phyloP scores from a whole-genome alignment of 2,888 invertebrate genomes.

The Pharmacophagus antenor region DNA sequence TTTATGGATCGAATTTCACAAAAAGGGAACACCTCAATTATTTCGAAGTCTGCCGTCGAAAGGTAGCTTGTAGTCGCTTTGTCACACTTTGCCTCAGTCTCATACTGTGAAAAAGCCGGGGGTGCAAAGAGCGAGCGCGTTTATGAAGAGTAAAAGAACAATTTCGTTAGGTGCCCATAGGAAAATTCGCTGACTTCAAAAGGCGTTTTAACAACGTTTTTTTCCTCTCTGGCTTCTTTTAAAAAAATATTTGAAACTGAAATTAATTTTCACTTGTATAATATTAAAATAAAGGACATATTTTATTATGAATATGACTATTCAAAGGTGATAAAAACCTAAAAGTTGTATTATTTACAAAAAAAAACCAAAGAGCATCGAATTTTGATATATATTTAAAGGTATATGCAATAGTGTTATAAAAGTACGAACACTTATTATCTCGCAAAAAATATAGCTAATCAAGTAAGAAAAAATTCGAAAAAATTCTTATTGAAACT shows the following conservation, averaged over 20 bases:
- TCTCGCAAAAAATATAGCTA: too few relatives aligned
- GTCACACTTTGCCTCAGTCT: conserved; percentile 62
- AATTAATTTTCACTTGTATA: conserved; percentile 35
- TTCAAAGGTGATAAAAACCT: background rate
- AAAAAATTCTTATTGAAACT: background rate
- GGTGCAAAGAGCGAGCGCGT: conserved; percentile 61
- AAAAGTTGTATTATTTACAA: background rate
- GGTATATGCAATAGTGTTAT: too few relatives aligned
- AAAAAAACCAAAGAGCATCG: background rate
- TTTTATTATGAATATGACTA: background rate
- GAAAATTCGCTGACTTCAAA: conserved; percentile 74
- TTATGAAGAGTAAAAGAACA: conserved; percentile 75
- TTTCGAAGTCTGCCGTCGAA: conserved; percentile 46
- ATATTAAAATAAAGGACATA: conserved; percentile 7
- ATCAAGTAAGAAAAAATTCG: too few relatives aligned
- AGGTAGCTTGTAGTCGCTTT: conserved; percentile 54
- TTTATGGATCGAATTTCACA: conserved; percentile 33
- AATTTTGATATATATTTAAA: too few relatives aligned
- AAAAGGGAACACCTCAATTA: conserved; percentile 43
- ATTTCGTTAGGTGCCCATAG: conserved; percentile 74
- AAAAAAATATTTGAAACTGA: conserved; percentile 58
- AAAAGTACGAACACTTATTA: too few relatives aligned
- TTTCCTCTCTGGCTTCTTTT: conserved; percentile 66
- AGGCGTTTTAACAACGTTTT: conserved; percentile 68
- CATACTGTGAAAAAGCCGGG: conserved; percentile 54